Conservation (phyloP, 2,888 invertebrate species). For the Drosophila demipolita region DNA sequence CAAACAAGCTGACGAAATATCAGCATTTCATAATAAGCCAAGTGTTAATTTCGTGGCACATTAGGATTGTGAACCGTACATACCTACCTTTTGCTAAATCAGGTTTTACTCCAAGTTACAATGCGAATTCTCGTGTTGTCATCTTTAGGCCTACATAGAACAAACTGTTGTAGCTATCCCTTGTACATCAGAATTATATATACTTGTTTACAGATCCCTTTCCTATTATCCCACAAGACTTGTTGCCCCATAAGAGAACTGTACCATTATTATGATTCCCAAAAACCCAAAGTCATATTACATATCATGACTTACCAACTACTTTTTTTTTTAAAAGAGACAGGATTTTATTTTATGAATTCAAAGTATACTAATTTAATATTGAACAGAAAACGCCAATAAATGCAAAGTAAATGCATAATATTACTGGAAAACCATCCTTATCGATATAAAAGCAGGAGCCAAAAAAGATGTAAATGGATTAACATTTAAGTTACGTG, state of each 20-base stretch:
- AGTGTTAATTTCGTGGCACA: conserved; percentile 16
- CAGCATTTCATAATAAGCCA: not conserved
- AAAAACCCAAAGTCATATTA: not conserved
- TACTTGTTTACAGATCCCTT: not conserved
- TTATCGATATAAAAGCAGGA: not conserved
- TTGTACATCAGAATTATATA: not conserved
- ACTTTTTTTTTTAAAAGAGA: not conserved
- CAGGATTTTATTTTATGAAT: not conserved
- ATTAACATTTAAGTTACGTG: not conserved
- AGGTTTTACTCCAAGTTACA: conserved; percentile 10
- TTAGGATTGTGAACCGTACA: conserved; percentile 13
- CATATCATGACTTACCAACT: not conserved
- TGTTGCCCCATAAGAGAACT: not conserved
- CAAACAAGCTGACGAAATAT: not conserved
- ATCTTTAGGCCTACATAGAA: not conserved
- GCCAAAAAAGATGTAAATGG: not conserved
- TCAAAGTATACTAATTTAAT: not conserved
- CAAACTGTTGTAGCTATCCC: conserved; percentile 7
- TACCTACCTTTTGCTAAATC: conserved; percentile 28
- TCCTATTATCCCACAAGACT: not conserved
- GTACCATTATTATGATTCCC: not conserved
- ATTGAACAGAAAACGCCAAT: not conserved
- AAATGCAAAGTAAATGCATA: not conserved
- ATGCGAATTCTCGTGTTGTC: conserved; percentile 4
- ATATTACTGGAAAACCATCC: not conserved